These are phyloP conservation scores for Trididemnum miniatum DNA, from an alignment of 23 tunicate species.

Conservation along the genomic window DNA sequence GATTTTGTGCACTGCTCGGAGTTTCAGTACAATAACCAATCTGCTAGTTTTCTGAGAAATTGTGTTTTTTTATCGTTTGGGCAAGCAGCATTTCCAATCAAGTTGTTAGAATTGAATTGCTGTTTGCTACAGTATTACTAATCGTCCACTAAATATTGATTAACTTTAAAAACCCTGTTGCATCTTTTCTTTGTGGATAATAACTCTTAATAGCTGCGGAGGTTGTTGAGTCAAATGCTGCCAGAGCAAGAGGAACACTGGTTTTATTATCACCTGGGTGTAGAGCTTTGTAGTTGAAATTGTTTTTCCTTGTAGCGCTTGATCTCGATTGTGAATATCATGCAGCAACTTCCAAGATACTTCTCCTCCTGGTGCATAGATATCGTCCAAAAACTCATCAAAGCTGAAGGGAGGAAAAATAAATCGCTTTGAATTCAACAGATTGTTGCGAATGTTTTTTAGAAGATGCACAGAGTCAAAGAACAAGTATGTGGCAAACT, in stretches of 20 bases:
- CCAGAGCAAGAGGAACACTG: neutral
- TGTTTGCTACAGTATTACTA: constrained; percentile 7
- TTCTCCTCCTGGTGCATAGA: too few species aligned
- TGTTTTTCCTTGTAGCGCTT: constrained; percentile 4
- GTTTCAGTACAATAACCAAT: neutral
- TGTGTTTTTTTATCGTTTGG: neutral
- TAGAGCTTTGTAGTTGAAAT: neutral
- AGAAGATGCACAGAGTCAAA: constrained; percentile 6
- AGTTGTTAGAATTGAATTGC: constrained; percentile 4
- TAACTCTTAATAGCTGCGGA: constrained; percentile 5
- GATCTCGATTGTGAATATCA: neutral
- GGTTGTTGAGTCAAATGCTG: neutral
- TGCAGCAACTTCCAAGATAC: neutral
- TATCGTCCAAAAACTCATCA: neutral
- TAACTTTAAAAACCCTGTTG: neutral
- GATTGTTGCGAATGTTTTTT: constrained; percentile 1
- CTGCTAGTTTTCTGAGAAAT: neutral
- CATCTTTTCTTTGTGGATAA: neutral
- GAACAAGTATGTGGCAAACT: neutral
- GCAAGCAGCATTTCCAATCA: constrained; percentile 6
- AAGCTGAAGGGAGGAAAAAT: constrained; percentile 6
- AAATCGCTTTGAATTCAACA: neutral
- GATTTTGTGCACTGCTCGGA: neutral
- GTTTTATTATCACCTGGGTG: constrained; percentile 5
- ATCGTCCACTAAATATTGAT: neutral